Base-by-base conservation (phyloP, 1,140 invertebrate genomes). In the Drosophila sp. region DNA sequence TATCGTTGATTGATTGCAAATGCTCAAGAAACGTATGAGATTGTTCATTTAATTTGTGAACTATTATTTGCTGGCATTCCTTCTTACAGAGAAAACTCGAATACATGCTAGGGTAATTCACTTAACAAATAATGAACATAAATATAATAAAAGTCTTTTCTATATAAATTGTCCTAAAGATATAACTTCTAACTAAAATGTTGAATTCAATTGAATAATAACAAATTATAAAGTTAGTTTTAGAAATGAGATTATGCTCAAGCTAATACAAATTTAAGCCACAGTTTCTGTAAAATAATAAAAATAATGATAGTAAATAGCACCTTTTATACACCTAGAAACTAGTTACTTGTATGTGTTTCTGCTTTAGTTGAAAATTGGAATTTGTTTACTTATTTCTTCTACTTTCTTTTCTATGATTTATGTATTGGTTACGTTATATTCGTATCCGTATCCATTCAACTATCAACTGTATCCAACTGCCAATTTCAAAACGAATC, bases 391-490 rank as follows among this genome's bases (percentile, higher is more conserved):
- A 89, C 84, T 89, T 89, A 89, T 89, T 89, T 89, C 76, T 89
- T 89, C 83, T 89, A 89, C 83, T 89, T 89, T 89, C 83, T 89
- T 89, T 89, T 89, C 83, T 89, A 89, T 89, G 84, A 89, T 89
- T 89, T 89, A 83, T 80, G 78, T 86, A 86, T 86, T 86, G 82
- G 78, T 86, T 86, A 86, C 82, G 65, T 74, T 70, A 32, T 50
- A 41, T 57, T 48, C 71, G 62, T 58, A 64, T 67, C 54, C 62
- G 63, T 67, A 74, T 69, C 72, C 71, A 73, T 53, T 61, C 64
- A 61, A 69, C 71, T 62, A 21, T 66, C 64, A 70, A 73, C 70
- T 69, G 65, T 69, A 56, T 74, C 36, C 69, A 67, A 58, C 72
- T 63, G 50, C 51, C 65, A 62, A 72, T 43, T 34, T 29, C 14